Percentiles rank a stretch among this genome's conserved stretches.
These are phyloP conservation scores for Rhynchotus rufescens DNA, from an alignment of 2,797 vertebrate genomes.

Conservation along the genomic window DNA sequence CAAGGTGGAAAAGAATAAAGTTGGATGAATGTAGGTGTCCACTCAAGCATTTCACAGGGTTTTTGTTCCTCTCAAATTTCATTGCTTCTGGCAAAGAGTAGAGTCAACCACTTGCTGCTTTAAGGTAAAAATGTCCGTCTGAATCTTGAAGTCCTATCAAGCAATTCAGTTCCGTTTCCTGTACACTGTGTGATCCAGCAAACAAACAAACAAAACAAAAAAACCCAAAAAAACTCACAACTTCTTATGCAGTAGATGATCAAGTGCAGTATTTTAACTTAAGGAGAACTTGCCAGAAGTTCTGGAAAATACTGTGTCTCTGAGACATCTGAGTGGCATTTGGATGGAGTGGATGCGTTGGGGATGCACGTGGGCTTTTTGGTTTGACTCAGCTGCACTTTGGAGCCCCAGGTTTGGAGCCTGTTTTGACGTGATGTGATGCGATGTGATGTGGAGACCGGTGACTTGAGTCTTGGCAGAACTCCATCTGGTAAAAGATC, in stretches of 20 bases:
- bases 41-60: not conserved
- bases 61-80: slow-evolving; percentile 21
- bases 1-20: not conserved
- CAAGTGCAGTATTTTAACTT: not conserved
- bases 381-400: slow-evolving; percentile 51
- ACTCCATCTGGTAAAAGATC: slow-evolving; percentile 78
- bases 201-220: too few relatives aligned
- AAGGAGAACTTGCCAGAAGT: not conserved
- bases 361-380: slow-evolving; percentile 32
- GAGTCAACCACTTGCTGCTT: not conserved
- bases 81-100: not conserved
- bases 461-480: slow-evolving; percentile 74
- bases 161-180: not conserved
- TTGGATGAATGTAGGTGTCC: not conserved
- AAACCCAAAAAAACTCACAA: too few relatives aligned
- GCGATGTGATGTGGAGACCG: slow-evolving; percentile 51
- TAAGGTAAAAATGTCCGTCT: not conserved
- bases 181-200: not conserved
- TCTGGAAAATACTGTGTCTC: not conserved
- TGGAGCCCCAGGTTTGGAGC: slow-evolving; percentile 49
- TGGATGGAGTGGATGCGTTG: not conserved
- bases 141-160: not conserved
- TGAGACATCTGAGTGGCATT: slow-evolving; percentile 8
- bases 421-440: slow-evolving; percentile 72
- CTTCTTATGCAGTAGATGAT: not conserved